phyloP scores from a whole-genome alignment of 1,140 invertebrate genomes.

The Oryctes rhinoceros region DNA sequence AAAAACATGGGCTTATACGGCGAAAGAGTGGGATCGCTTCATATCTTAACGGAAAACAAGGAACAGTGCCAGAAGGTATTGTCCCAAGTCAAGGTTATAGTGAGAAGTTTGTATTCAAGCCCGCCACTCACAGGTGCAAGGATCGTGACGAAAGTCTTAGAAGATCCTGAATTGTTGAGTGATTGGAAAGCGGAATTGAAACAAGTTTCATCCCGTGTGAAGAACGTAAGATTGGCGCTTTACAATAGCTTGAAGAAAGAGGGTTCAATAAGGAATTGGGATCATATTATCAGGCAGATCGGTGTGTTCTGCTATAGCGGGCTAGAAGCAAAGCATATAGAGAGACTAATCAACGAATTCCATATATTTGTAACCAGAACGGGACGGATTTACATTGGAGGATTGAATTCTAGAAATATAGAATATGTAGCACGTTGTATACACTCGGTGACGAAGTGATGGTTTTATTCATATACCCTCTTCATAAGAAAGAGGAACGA shows the following conservation, averaged over 20 bases:
- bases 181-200: slow-evolving; percentile 94
- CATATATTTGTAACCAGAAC: slow-evolving; percentile 98
- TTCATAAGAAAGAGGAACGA: too few species aligned
- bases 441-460: slow-evolving; percentile 87
- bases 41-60: slow-evolving; percentile 76
- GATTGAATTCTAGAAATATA: slow-evolving; percentile 94
- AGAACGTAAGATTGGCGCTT: slow-evolving; percentile 82
- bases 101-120: slow-evolving; percentile 97
- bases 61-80: slow-evolving; percentile 86
- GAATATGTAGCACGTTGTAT: slow-evolving; percentile 91
- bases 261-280: slow-evolving; percentile 88
- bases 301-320: slow-evolving; percentile 99
- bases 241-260: slow-evolving; percentile 82
- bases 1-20: slow-evolving; percentile 96
- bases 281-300: slow-evolving; percentile 98
- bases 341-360: slow-evolving; percentile 89
- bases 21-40: slow-evolving; percentile 92
- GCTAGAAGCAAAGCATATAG: slow-evolving; percentile 71
- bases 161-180: slow-evolving; percentile 72
- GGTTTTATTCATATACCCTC: neutral
- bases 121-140: slow-evolving; percentile 94
- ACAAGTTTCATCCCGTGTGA: slow-evolving; percentile 97
- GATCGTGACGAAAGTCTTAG: slow-evolving; percentile 86
- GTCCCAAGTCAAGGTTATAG: slow-evolving; percentile 96
- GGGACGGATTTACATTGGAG: slow-evolving; percentile 97